Evolutionary conservation across 2,797 vertebrate species (phyloP), one percentile per base, ranked within the genome.

Genomic region (Mastacembelus armatus): DNA sequence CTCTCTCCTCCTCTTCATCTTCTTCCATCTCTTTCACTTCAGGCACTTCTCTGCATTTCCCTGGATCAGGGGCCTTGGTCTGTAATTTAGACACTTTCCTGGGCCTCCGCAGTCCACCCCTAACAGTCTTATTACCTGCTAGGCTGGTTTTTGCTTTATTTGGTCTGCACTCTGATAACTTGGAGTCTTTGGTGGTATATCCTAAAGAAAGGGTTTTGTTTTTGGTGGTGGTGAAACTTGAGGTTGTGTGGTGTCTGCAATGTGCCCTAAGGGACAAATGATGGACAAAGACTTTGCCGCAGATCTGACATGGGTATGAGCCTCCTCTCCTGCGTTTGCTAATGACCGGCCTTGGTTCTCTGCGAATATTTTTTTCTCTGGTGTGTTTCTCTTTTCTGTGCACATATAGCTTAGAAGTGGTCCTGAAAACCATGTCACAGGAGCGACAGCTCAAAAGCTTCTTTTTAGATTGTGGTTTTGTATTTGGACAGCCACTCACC

Each of bases 311-410:
- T 0, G 90, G 80, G 67, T 91, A 92, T 0, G 49, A 30, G 2
- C 54, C 75, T 0, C 8, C 29, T 44, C 49, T 88, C 60, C 79
- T 48, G 22, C 64, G 80, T 50, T 66, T 91, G 4, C 11, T 47
- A 18, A 38, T 10, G 11, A 35, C 42, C 0, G 80, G 85, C 18
- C 61, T 77, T 0, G 69, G 9, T 10, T 88, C 85, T 11, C 75
- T 80, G 29, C 24, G 15, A 0, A 18, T 14, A 0, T 18, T 62
- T 21, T 70, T 85, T 26, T 93, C 89, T 19, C 92, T 84, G 40
- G 88, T 85, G 87, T 94, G 92, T 65, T 86, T 88, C 62, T 92
- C 91, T 39, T 88, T 91, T 39, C 93, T 81, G 77, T 94, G 93
- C 51, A 87, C 29, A 36, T 88, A 87, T 4, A 94, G 85, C 29